These are phyloP conservation scores for Erpetoichthys calabaricus DNA, from an alignment of 2,797 vertebrate genomes.

Conservation along the genomic window DNA sequence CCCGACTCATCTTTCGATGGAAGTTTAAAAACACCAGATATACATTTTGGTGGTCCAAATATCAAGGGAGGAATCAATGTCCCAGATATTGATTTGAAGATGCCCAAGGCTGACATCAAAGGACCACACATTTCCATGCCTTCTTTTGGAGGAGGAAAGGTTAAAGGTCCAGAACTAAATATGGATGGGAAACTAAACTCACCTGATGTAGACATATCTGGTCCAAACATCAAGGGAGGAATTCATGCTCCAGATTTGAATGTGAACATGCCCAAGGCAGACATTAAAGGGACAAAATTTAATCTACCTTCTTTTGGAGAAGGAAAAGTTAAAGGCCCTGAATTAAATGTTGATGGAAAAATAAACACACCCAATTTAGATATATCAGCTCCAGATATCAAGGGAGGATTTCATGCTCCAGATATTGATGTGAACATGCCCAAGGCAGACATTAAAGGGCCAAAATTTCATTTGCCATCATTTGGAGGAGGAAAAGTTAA, in stretches of 20 bases:
- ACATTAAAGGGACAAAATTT: slow-evolving; percentile 12
- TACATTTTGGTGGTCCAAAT: slow-evolving; percentile 24
- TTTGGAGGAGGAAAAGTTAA: neutral
- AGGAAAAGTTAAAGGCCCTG: slow-evolving; percentile 18
- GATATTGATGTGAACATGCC: slow-evolving; percentile 6
- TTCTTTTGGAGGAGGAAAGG: no score
- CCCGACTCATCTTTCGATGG: slow-evolving; percentile 14
- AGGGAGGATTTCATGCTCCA: neutral
- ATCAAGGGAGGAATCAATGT: no score
- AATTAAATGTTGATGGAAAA: neutral
- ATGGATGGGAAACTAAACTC: slow-evolving; percentile 31
- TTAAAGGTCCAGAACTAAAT: slow-evolving; percentile 26
- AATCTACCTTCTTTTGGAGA: no score
- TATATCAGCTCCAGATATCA: neutral
- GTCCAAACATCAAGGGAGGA: slow-evolving; percentile 28
- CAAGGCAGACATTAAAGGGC: slow-evolving; percentile 1
- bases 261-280: slow-evolving; percentile 11
- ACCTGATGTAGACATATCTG: slow-evolving; percentile 38
- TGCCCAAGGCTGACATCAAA: slow-evolving; percentile 21
- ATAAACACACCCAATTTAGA: no score
- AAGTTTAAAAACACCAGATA: slow-evolving; percentile 16
- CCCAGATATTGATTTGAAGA: slow-evolving; percentile 21
- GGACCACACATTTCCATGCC: slow-evolving; percentile 9
- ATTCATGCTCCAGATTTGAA: slow-evolving; percentile 19
- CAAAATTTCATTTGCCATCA: neutral